Base-by-base conservation (phyloP, 2,797 vertebrate species). In the Aquila chrysaetos region DNA sequence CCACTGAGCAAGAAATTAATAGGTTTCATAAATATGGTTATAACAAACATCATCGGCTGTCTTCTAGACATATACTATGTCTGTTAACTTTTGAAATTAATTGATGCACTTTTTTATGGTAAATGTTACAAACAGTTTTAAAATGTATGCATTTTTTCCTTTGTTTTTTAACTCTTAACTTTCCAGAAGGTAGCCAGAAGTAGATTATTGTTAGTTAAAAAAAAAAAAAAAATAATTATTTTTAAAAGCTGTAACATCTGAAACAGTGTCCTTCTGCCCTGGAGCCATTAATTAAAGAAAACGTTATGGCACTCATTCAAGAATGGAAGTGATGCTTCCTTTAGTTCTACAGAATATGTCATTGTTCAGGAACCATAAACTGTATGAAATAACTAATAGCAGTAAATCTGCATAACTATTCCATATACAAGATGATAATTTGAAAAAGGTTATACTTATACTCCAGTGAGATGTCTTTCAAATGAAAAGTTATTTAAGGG, bases 401-500 rank as follows among this genome's bases (percentile, higher is more conserved):
- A 80, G 33, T 94, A 96, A 97, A 96, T 96, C 67, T 73, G 39
- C 67, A 92, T 91, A 95, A 85, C 75, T 83, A 67, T 87, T 94
- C 84, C 35, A 67, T 88, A 96, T 87, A 31, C 68, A 96, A 78
- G 67, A 95, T 88, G 35, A 73, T 68, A 92, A 60, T 83, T 68
- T 95, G 46, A 69, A 78, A 97, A 96, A 95, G 19, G 11, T 92
- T 96, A 70, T 90, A 63, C 46, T 95, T 97, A 75, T 89, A 88
- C 46, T 93, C 96, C 86, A 69, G 73, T 65, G 94, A 95, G 80
- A 35, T 97, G 59, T 78, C 53, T 95, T 97, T 88, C 70, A 97
- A 96, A 96, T 95, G 61, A 96, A 97, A 98, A 97, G 74, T 92
- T 97, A 93, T 95, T 98, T 97, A 97, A 97, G 92, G 57, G 37